phyloP scores from a whole-genome alignment of 2,888 invertebrate genomes.

The Drosophila infuscata region DNA sequence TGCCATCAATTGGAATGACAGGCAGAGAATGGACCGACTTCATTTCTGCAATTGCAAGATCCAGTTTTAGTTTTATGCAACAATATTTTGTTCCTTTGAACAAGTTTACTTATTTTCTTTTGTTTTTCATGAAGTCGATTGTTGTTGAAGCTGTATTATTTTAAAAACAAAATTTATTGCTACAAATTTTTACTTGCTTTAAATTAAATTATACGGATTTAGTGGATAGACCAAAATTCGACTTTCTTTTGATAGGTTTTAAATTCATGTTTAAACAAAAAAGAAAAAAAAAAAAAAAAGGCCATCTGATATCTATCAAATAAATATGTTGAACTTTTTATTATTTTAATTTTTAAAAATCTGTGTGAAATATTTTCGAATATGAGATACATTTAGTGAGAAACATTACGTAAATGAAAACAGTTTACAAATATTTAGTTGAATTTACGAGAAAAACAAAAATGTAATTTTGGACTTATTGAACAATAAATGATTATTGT shows the following conservation, averaged over 20 bases:
- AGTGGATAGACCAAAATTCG: neutral
- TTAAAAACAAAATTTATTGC: neutral
- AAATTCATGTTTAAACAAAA: too few relatives aligned
- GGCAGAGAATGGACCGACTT: neutral
- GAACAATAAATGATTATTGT: constrained; percentile 56
- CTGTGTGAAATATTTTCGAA: too few relatives aligned
- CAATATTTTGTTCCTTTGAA: neutral
- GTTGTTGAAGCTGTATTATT: neutral
- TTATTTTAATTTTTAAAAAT: too few relatives aligned
- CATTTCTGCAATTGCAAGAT: neutral
- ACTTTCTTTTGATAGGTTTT: neutral
- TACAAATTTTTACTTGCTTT: neutral
- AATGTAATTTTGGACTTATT: constrained; percentile 34
- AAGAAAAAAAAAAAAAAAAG: too few relatives aligned
- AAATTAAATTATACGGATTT: too few relatives aligned
- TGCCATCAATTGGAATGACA: neutral
- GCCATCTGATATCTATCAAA: too few relatives aligned
- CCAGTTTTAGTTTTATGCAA: neutral
- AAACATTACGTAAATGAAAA: neutral
- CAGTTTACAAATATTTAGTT: neutral
- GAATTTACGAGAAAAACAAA: neutral
- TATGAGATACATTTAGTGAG: too few relatives aligned
- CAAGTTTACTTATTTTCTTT: neutral
- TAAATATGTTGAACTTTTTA: too few relatives aligned
- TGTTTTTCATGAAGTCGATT: neutral